Evolutionary conservation across 2,888 invertebrate genomes (phyloP).

Genomic region (Hermodice carunculata): DNA sequence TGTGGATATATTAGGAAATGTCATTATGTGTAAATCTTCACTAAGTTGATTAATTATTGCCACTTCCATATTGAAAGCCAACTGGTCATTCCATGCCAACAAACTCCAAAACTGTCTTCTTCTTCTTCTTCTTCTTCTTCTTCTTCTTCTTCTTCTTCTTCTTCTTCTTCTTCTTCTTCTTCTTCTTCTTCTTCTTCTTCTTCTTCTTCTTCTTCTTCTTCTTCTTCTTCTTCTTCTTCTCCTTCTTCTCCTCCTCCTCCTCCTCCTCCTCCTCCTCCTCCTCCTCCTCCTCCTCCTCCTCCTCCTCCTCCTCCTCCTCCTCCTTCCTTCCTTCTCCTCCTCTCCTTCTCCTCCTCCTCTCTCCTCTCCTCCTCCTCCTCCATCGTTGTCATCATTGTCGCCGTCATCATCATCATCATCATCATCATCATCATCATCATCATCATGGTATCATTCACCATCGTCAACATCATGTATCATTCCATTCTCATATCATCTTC

Average conservation of each 20-base stretch:
- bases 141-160: not conserved
- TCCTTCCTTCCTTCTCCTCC: not conserved
- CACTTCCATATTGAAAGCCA: no score
- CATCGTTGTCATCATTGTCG: not conserved
- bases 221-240: not conserved
- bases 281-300: not conserved
- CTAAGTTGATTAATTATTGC: no score
- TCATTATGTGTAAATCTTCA: no score
- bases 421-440: not conserved
- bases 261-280: not conserved
- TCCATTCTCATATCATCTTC: no score
- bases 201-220: not conserved
- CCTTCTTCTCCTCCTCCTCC: conserved; percentile 3
- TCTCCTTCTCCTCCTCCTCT: not conserved
- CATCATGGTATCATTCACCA: no score
- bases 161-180: not conserved
- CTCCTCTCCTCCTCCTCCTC: not conserved
- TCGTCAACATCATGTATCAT: no score
- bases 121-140: not conserved
- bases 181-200: not conserved
- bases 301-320: not conserved
- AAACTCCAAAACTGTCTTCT: no score
- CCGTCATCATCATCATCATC: not conserved
- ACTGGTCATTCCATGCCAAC: no score
- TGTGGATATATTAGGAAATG: no score